Base-by-base conservation (phyloP, 2,888 invertebrate genomes). In the Craniophora ligustri region DNA sequence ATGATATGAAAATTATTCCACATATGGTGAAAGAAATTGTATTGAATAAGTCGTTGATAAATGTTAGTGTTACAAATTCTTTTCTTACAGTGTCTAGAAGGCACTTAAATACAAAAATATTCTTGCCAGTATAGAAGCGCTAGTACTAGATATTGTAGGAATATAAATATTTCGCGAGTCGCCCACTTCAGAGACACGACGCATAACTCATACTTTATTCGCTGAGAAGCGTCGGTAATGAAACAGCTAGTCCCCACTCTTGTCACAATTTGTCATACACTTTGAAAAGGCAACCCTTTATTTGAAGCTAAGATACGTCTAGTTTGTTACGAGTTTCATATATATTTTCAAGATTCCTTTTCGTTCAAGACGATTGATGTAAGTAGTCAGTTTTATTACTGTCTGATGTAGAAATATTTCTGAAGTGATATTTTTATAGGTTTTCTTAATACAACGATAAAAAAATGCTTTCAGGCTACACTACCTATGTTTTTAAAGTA, bases 131-230 rank as follows among this genome's bases (percentile, higher is more conserved):
- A 56, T 34, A 38, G 4, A 30, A 42, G 30, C 45, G 45, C 35
- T 66, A 64, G n/a, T n/a, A n/a, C n/a, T n/a, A n/a, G n/a, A n/a
- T 48, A 58, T 66, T 61, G 40, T 44, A 36, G 30, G 26, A 49
- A 66, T 54, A 67, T 54, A 66, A 66, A 67, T 66, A 67, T 71
- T 67, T 53, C 67, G 46, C 42, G 30, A 47, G 67, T 42, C 23
- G 34, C 38, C 49, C 44, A 60, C 53, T 40, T 67, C 39, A 50
- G 42, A 49, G 51, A 49, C 41, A 47, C 44, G 72, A 47, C 62
- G 44, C 61, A 71, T 71, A 71, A 67, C 54, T 67, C 54, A 60
- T 67, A 54, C 67, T 67, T 67, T 67, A 61, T 67, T 66, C 54
- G 23, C 21, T 15, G 67, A 59, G 62, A 53, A 53, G 41, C 39